Percentiles rank a stretch among this genome's conserved stretches.
Conservation (phyloP, 1,140 invertebrate species). For the Drosophila bifasciata region DNA sequence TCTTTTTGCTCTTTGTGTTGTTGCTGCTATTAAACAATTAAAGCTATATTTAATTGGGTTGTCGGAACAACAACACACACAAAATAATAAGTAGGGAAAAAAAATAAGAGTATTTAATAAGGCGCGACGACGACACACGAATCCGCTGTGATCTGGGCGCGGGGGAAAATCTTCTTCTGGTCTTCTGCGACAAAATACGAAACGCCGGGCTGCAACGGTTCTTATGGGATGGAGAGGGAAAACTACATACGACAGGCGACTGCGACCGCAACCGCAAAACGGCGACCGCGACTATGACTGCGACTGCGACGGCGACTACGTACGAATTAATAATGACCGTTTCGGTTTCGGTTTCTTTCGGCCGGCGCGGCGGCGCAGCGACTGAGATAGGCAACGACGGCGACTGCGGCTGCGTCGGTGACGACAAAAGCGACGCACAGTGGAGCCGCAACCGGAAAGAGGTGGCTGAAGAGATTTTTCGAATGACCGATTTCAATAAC, state of each 20-base stretch:
- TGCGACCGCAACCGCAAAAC: constrained; percentile 10
- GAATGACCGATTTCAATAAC: too few species aligned
- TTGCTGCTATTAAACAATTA: constrained; percentile 62
- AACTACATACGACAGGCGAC: constrained; percentile 3
- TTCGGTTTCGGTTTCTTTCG: constrained; percentile 26
- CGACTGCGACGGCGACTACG: constrained; percentile 17
- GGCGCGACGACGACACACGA: constrained; percentile 48
- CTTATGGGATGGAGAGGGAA: background rate
- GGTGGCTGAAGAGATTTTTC: too few species aligned
- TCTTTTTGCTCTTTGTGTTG: constrained; percentile 6
- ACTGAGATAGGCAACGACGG: background rate
- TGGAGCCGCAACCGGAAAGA: too few species aligned
- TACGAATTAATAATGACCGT: constrained; percentile 14
- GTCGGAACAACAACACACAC: constrained; percentile 17
- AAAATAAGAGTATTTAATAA: constrained; percentile 57
- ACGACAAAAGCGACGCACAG: background rate
- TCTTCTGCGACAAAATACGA: constrained; percentile 12
- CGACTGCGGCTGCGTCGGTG: background rate
- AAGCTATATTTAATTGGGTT: constrained; percentile 49
- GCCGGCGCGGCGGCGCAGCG: background rate
- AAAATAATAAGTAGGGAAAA: constrained; percentile 12
- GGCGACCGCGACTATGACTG: background rate
- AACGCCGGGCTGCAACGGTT: constrained; percentile 16
- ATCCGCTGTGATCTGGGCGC: constrained; percentile 32
- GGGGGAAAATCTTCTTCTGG: constrained; percentile 24